These are phyloP conservation scores for Sander lucioperca DNA, from an alignment of 2,113 vertebrate genomes.

Conservation along the genomic window DNA sequence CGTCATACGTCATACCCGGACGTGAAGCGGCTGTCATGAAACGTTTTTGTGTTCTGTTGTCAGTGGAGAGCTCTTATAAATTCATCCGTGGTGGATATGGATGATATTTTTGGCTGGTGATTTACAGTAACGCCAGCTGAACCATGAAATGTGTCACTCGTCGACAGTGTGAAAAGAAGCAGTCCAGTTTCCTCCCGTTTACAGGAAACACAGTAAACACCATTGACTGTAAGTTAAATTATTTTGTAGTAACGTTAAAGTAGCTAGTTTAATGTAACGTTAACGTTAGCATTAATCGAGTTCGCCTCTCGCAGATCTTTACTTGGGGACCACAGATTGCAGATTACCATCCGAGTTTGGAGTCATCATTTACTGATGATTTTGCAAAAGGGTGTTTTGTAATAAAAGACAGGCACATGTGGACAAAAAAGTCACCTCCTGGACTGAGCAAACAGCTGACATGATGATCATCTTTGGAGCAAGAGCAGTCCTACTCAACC, in stretches of 20 bases:
- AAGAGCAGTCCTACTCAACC: slow-evolving; percentile 56
- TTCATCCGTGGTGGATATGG: too few species aligned
- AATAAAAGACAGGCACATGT: neutral
- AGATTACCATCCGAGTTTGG: neutral
- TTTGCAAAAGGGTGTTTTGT: neutral
- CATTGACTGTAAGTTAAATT: neutral
- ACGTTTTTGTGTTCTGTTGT: neutral
- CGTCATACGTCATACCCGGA: slow-evolving; percentile 68
- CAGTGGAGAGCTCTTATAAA: too few species aligned
- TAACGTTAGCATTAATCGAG: neutral
- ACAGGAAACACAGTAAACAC: neutral
- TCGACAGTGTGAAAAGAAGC: neutral
- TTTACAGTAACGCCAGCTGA: neutral
- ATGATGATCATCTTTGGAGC: slow-evolving; percentile 49
- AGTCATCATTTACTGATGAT: neutral
- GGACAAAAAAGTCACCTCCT: slow-evolving; percentile 8
- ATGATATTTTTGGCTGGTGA: neutral
- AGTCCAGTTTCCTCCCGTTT: neutral
- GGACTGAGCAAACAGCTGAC: slow-evolving; percentile 14
- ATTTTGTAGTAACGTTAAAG: neutral
- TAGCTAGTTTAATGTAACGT: neutral
- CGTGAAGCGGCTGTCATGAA: neutral
- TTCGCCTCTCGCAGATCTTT: neutral
- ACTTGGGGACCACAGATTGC: neutral
- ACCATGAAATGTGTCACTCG: neutral